Conservation (phyloP, 2,113 vertebrate genomes). For the Larimichthys polyactis region DNA sequence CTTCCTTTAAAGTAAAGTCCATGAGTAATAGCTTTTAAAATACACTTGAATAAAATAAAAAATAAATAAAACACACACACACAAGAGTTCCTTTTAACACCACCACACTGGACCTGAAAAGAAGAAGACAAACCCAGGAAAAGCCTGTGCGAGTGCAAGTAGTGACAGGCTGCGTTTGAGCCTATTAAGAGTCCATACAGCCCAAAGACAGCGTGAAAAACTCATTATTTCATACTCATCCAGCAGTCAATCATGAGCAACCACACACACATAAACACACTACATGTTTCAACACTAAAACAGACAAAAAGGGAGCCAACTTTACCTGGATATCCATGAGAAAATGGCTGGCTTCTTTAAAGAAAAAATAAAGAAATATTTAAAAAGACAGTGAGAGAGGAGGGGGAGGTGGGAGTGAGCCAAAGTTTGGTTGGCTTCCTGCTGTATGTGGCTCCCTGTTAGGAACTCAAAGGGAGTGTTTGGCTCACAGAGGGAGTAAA, state of each 20-base stretch:
- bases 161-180: slow-evolving; percentile 70
- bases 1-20: slow-evolving; percentile 4
- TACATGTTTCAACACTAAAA: slow-evolving; percentile 20
- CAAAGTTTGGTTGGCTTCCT: slow-evolving; percentile 63
- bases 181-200: slow-evolving; percentile 62
- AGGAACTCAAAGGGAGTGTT: slow-evolving; percentile 77
- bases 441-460: slow-evolving; percentile 50
- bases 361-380: slow-evolving; percentile 1
- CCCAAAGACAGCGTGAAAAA: slow-evolving; percentile 64
- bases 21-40: slow-evolving; percentile 19
- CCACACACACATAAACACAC: slow-evolving; percentile 19
- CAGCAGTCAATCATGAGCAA: slow-evolving; percentile 62
- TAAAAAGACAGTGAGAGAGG: slow-evolving; percentile 32
- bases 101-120: slow-evolving; percentile 13
- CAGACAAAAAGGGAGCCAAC: slow-evolving; percentile 27
- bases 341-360: slow-evolving; percentile 33
- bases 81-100: neutral
- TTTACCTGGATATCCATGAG: slow-evolving; percentile 79
- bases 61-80: neutral
- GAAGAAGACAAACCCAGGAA: slow-evolving; percentile 35
- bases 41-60: neutral
- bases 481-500: slow-evolving; percentile 87
- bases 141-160: slow-evolving; percentile 51
- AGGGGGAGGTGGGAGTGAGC: neutral
- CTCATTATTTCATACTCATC: slow-evolving; percentile 70